Percentiles rank a stretch among this genome's conserved stretches.
Conservation (phyloP, 2,113 vertebrate genomes). For the Riparia riparia region DNA sequence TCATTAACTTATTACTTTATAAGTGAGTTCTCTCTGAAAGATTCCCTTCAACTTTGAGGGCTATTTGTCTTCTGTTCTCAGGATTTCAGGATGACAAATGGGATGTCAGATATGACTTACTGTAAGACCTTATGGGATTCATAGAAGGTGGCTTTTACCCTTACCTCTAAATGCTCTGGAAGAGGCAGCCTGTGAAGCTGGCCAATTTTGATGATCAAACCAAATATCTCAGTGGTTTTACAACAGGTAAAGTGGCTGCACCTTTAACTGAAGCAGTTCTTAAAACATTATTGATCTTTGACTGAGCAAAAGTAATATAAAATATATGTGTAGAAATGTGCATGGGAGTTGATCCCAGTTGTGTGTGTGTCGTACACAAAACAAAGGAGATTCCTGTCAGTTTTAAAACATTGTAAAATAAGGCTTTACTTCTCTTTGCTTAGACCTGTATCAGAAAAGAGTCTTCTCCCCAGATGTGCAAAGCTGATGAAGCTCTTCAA, state of each 20-base stretch:
- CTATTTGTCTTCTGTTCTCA: constrained; percentile 44
- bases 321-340: background rate
- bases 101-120: constrained; percentile 20
- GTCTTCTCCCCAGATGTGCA: background rate
- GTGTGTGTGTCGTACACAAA: background rate
- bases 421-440: background rate
- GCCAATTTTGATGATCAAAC: background rate
- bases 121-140: constrained; percentile 1
- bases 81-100: constrained; percentile 43
- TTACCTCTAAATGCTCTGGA: background rate
- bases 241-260: background rate
- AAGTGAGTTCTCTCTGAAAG: constrained; percentile 49
- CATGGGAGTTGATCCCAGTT: background rate
- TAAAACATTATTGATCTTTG: background rate
- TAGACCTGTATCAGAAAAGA: background rate
- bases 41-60: constrained; percentile 34
- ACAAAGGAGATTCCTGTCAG: background rate
- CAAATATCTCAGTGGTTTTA: background rate
- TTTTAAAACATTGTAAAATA: background rate
- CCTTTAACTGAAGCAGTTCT: background rate
- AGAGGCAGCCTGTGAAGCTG: background rate
- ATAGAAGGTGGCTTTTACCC: background rate
- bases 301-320: background rate
- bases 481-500: background rate
- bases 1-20: constrained; percentile 68